These are phyloP conservation scores for Limnodromus scolopaceus DNA, from an alignment of 2,797 vertebrate genomes.

Conservation along the genomic window DNA sequence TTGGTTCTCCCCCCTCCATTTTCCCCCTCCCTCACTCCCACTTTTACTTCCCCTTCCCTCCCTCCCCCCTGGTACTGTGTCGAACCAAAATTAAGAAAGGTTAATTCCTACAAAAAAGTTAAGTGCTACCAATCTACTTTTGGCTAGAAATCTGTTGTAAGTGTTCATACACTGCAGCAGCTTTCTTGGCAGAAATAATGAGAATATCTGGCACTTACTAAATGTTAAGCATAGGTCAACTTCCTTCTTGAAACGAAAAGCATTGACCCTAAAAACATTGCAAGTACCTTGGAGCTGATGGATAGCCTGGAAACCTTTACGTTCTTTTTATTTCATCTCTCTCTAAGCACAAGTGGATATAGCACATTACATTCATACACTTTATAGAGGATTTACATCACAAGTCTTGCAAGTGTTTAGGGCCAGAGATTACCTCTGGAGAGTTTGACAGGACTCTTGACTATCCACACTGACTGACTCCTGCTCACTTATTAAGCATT, in stretches of 20 bases:
- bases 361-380: neutral
- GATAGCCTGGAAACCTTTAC: constrained; percentile 1
- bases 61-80: neutral
- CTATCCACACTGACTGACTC: neutral
- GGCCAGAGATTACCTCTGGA: neutral
- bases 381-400: neutral
- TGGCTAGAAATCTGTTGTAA: neutral
- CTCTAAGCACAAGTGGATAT: neutral
- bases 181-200: constrained; percentile 53
- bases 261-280: constrained; percentile 3
- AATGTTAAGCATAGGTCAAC: constrained; percentile 59
- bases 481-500: neutral
- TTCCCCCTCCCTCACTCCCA: too few species aligned
- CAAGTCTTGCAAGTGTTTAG: neutral
- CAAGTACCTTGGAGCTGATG: neutral
- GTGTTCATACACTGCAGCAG: neutral
- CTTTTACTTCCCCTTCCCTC: too few species aligned
- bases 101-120: constrained; percentile 22
- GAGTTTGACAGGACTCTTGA: neutral
- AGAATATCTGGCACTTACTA: constrained; percentile 33
- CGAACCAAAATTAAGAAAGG: constrained; percentile 38
- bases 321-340: neutral
- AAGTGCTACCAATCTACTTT: constrained; percentile 33
- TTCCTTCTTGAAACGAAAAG: constrained; percentile 26
- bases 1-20: neutral